Evolutionary conservation across 2,888 invertebrate genomes (phyloP).

Genomic region (Heteromyza rotundicornis): DNA sequence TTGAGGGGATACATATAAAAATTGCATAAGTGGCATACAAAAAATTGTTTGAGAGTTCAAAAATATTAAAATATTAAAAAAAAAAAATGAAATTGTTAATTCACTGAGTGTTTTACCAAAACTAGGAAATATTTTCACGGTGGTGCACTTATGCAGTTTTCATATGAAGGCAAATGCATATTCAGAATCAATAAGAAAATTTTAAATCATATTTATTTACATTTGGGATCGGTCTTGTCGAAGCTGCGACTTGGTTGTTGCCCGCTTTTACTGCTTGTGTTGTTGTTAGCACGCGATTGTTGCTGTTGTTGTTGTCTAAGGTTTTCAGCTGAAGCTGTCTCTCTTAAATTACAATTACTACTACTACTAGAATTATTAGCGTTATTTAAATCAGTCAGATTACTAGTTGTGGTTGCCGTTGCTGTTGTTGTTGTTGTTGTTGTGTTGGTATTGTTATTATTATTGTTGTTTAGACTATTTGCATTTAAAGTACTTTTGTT

Average conservation of each 20-base stretch:
- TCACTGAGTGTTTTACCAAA: too few species aligned
- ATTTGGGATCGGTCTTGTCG: slow-evolving; percentile 22
- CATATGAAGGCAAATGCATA: not conserved
- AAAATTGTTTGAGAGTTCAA: too few species aligned
- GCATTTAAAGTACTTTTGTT: slow-evolving; percentile 23
- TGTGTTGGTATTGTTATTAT: slow-evolving; percentile 27
- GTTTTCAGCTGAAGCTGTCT: slow-evolving; percentile 20
- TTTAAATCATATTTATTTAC: slow-evolving; percentile 26
- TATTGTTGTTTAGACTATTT: slow-evolving; percentile 22
- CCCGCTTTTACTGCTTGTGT: slow-evolving; percentile 28
- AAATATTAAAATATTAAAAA: too few species aligned
- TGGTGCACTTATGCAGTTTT: too few species aligned
- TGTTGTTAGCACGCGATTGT: slow-evolving; percentile 22
- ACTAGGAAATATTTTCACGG: too few species aligned
- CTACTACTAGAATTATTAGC: slow-evolving; percentile 50
- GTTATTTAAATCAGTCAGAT: slow-evolving; percentile 53
- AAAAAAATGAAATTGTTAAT: too few species aligned
- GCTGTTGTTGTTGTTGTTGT: slow-evolving; percentile 32
- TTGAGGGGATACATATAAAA: too few species aligned
- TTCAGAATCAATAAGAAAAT: not conserved
- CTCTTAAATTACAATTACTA: slow-evolving; percentile 43
- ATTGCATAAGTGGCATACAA: too few species aligned
- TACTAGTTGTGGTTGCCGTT: slow-evolving; percentile 34
- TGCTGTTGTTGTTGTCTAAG: slow-evolving; percentile 17
- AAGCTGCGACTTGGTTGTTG: slow-evolving; percentile 12